Evolutionary conservation across 2,888 invertebrate species (phyloP), one percentile per base, ranked within the genome.

Genomic region (Drosophila rubida): DNA sequence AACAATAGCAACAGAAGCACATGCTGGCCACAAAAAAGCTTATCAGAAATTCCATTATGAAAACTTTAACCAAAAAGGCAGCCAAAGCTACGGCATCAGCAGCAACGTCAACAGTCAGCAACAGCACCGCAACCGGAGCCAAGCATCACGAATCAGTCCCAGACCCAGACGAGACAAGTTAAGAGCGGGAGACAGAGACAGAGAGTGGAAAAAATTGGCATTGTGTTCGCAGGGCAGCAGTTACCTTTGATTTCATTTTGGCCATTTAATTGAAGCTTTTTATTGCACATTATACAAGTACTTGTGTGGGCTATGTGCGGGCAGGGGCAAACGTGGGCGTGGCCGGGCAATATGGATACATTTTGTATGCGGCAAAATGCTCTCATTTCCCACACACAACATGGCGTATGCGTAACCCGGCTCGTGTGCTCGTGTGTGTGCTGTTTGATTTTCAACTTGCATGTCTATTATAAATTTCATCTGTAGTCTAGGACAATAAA

Each of bases 401-500:
- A 27, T 16, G 37, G 35, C 35, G 58, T 70, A 59, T 69, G 77
- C 68, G 67, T 63, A 65, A 53, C 27, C 23, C 35, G 55, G 27
- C 16, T 11, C 7, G n/a, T 35, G 32, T 35, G 3, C 11, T n/a
- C n/a, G n/a, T 50, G 39, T 59, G 9, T 35, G 41, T 78, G 48
- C 22, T 46, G 45, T 82, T 75, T 86, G 84, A 83, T 78, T 86
- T 78, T 73, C 82, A 70, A 81, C 79, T 79, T 63, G 71, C 66
- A 71, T 70, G 35, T 37, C 88, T 80, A 82, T 84, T 80, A 86
- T 81, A 80, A 85, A 85, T 86, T 89, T 75, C 87, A 87, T 85
- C 85, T 90, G 87, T 76, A 79, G 89, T 87, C 80, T 73, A 80
- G 78, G 78, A 89, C 88, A 90, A 89, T 88, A 88, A 89, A 90